Percentiles rank a stretch among this genome's conserved stretches.
Conservation (phyloP, 2,888 invertebrate genomes). For the Frankliniella intonsa region DNA sequence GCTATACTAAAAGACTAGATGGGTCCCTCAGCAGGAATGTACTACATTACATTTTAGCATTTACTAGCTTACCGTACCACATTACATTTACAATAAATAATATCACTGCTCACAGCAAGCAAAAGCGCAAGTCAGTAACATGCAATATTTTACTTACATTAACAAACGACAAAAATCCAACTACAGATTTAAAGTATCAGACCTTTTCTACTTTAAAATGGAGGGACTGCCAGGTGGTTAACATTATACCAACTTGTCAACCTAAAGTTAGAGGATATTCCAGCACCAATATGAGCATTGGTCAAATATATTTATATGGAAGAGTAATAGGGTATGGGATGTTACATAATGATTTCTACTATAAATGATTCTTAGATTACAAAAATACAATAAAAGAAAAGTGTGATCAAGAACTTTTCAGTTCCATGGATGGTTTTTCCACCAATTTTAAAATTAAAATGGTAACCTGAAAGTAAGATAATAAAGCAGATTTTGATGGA, state of each 20-base stretch:
- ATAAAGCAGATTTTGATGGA: not conserved
- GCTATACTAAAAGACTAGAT: not conserved
- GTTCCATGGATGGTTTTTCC: not conserved
- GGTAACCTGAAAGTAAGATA: not conserved
- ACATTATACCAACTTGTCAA: not conserved
- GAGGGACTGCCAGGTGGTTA: not conserved
- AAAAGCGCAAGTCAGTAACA: not conserved
- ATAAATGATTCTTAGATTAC: not conserved
- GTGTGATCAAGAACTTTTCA: not conserved
- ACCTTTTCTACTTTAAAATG: not conserved
- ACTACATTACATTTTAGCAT: not conserved
- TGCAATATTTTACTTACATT: not conserved
- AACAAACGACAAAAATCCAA: not conserved
- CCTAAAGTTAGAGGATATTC: not conserved
- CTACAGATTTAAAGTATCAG: not conserved
- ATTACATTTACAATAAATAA: not conserved
- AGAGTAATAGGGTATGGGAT: too few relatives aligned
- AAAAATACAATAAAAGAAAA: not conserved
- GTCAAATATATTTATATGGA: too few relatives aligned
- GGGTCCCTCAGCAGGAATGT: slow-evolving; percentile 7
- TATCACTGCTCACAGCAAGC: not conserved
- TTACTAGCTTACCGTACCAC: not conserved
- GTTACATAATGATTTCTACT: not conserved
- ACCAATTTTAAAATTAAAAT: not conserved
- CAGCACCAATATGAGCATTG: not conserved